Conservation (phyloP, 2,113 vertebrate species). For the Rhagologus leucostigma region DNA sequence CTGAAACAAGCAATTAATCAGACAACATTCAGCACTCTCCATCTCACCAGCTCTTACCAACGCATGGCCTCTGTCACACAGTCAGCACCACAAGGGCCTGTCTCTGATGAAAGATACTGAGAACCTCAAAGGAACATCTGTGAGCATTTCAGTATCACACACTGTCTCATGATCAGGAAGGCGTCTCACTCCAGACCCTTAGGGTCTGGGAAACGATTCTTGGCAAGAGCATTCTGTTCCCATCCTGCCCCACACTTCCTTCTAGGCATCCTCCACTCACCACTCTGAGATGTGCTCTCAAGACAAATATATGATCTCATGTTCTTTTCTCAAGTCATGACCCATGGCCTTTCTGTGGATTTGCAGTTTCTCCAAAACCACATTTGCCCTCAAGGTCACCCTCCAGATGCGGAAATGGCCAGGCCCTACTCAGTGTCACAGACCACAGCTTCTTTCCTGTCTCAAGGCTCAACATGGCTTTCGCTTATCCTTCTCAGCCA, state of each 20-base stretch:
- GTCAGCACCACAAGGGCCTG: background rate
- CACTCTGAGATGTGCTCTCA: background rate
- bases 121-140: background rate
- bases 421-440: background rate
- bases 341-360: background rate
- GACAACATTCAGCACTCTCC: background rate
- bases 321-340: background rate
- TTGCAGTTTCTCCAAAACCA: background rate
- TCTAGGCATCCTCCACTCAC: too few relatives aligned
- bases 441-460: background rate
- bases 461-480: background rate
- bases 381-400: background rate
- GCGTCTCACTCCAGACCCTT: too few relatives aligned
- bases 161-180: background rate
- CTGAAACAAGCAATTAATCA: background rate
- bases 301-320: background rate
- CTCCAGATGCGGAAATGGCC: background rate
- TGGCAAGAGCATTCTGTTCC: background rate
- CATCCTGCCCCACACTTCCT: background rate
- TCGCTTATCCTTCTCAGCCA: background rate
- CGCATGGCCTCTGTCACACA: background rate
- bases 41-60: background rate
- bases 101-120: background rate
- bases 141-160: background rate
- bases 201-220: background rate